phyloP scores from a whole-genome alignment of 2,113 vertebrate species.

The Drymodes brunneopygia region DNA sequence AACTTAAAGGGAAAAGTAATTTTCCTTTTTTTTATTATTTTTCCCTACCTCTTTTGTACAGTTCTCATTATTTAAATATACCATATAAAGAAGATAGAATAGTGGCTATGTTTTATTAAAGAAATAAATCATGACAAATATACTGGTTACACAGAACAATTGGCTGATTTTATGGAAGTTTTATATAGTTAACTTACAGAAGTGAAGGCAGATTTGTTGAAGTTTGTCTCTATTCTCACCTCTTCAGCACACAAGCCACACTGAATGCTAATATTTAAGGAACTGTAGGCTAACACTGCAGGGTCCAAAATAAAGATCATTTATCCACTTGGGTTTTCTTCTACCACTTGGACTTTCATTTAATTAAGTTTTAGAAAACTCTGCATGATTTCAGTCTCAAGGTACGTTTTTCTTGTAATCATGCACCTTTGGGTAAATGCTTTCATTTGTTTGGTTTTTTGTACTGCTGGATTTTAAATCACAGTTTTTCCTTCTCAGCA shows the following conservation, averaged over 20 bases:
- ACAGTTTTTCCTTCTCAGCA: not conserved
- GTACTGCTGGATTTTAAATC: not conserved
- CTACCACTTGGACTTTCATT: not conserved
- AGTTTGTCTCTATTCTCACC: not conserved
- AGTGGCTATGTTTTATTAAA: constrained; percentile 6
- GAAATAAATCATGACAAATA: constrained; percentile 26
- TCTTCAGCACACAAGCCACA: not conserved
- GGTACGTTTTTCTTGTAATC: not conserved
- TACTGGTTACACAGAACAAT: not conserved
- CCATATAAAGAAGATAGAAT: not conserved
- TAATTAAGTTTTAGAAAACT: not conserved
- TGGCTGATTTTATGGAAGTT: not conserved
- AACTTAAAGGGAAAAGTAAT: not conserved
- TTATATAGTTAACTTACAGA: not conserved
- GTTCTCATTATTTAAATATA: constrained; percentile 23
- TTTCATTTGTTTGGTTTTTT: not conserved
- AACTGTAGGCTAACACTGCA: not conserved
- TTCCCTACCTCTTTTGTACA: not conserved
- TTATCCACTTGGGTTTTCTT: not conserved
- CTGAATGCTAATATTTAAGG: not conserved
- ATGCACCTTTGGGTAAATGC: not conserved
- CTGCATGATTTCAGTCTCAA: not conserved
- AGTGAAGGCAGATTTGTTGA: not conserved
- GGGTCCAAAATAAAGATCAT: not conserved
- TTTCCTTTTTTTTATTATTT: not conserved